A percentile compares a stretch with the other conserved stretches of the same genome.
Evolutionary conservation across 2,888 invertebrate species (phyloP).

Genomic region (Drosophila atroscutellata): DNA sequence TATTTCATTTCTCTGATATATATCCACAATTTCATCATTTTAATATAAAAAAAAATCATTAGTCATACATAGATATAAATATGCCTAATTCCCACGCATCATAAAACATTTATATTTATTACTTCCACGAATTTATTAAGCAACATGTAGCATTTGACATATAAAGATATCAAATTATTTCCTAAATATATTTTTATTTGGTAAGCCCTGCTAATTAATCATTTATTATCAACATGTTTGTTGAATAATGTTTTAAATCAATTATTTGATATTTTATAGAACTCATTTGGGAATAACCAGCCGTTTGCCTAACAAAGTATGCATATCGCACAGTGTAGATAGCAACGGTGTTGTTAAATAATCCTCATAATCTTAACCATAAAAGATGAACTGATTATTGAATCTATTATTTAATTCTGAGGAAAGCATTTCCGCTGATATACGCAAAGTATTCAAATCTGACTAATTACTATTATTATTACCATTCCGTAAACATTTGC

Average conservation of each 20-base stretch:
- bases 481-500: background rate
- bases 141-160: background rate
- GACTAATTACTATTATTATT: background rate
- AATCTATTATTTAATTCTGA: background rate
- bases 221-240: background rate
- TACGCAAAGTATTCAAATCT: background rate
- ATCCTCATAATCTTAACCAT: background rate
- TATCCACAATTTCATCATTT: background rate
- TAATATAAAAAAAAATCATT: background rate
- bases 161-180: background rate
- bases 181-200: background rate
- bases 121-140: conserved; percentile 1
- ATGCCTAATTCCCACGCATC: background rate
- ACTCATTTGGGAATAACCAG: background rate
- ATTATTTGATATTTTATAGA: background rate
- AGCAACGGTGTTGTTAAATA: background rate
- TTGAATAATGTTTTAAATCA: conserved; percentile 7
- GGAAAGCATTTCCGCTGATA: background rate
- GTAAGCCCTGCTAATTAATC: conserved; percentile 8
- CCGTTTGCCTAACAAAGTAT: background rate
- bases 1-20: background rate
- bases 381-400: background rate
- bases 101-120: conserved; percentile 2
- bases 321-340: background rate
- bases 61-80: conserved; percentile 10